Base-by-base conservation (phyloP, 2,113 vertebrate species). In the Hepsetus odoe region DNA sequence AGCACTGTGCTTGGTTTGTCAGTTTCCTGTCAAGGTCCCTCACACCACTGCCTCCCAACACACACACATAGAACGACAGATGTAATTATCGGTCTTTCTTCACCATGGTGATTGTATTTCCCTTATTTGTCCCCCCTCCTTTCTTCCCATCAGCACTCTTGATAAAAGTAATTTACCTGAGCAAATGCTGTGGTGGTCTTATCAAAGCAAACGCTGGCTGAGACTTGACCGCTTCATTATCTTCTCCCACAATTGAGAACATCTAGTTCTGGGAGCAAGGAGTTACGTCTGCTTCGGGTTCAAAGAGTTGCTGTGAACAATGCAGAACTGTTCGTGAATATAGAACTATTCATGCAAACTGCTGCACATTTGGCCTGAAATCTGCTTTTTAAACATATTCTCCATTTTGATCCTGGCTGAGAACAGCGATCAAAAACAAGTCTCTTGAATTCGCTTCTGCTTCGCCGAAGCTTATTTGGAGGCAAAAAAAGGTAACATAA, bases 81-180 rank as follows among this genome's bases (percentile, higher is more conserved):
- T 79, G 67, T 83, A 84, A 86, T 86, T 80, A 83, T 71, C 74
- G 33, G 46, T 64, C 74, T 74, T 65, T 7, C 49, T 76, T 38
- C 75, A 58, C 69, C 42, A 69, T 30, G 74, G 44, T 80, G 71
- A 81, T 79, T 76, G 33, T 49, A 32, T 64, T 79, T 80, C 70
- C 32, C 40, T n/a, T 75, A 73, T 46, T 38, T 55, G 77, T 74
- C n/a, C 35, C 28, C 18, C 16, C 16, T 65, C 46, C 35, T 61
- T 22, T 72, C 22, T 66, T 65, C 10, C 69, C 4, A 28, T 73
- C 59, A 42, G 59, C 26, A 7, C 49, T 67, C 44, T 22, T 46
- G 26, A 73, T 66, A 55, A 40, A 42, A 35, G 26, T 66, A 56
- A 73, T 72, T 65, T 30, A 67, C 74, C 30, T 55, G 32, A 42